Conservation (phyloP, 2,888 invertebrate genomes). For the Maniola hyperantus region DNA sequence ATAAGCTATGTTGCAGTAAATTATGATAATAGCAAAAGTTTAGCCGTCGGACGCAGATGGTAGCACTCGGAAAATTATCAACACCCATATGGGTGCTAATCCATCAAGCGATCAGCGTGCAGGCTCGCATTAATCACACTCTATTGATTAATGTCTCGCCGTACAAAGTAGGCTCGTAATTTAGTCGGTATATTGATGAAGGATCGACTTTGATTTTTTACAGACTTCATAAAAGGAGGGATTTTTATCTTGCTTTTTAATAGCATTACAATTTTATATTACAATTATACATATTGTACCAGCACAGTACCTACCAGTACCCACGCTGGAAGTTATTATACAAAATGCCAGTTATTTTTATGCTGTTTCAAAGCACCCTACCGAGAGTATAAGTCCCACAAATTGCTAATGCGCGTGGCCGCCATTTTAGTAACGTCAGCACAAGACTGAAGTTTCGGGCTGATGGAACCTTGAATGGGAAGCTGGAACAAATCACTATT, state of each 20-base stretch:
- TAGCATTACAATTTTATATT: no score
- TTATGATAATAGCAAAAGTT: slow-evolving; percentile 44
- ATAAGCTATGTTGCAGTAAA: neutral
- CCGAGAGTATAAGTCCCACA: no score
- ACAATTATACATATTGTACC: no score
- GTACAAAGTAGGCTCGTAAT: slow-evolving; percentile 62
- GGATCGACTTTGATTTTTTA: slow-evolving; percentile 25
- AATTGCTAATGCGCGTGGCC: no score
- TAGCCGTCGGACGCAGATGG: slow-evolving; percentile 65
- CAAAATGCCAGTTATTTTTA: no score
- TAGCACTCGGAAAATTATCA: slow-evolving; percentile 76
- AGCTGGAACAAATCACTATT: no score
- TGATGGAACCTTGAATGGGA: no score
- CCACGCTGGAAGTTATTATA: no score
- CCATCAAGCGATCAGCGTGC: slow-evolving; percentile 75
- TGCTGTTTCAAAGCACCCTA: no score
- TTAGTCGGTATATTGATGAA: slow-evolving; percentile 30
- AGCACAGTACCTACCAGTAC: no score
- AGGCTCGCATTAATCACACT: slow-evolving; percentile 76
- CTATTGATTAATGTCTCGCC: slow-evolving; percentile 80
- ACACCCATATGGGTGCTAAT: slow-evolving; percentile 78
- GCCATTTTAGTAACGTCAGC: no score
- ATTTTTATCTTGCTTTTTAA: neutral
- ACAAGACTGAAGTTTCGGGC: no score
- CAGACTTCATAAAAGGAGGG: neutral